Percentiles rank a stretch among this genome's conserved stretches.
Evolutionary conservation across 2,888 invertebrate species (phyloP).

Genomic region (Diarsia brunnea): DNA sequence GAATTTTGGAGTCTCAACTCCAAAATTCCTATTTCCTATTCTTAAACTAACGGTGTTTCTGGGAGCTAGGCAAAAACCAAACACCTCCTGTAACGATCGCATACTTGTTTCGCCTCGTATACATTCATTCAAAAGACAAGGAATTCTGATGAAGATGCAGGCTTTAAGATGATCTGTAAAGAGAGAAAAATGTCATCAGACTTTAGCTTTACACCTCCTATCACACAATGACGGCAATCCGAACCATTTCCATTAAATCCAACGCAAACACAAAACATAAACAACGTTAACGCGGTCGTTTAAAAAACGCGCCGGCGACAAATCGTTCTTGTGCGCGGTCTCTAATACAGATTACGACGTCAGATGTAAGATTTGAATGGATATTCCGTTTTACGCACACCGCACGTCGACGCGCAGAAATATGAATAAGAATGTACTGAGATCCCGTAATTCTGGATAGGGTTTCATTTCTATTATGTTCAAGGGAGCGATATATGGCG

Average conservation of each 20-base stretch:
- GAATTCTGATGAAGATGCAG: too few relatives aligned
- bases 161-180: not conserved
- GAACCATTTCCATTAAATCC: slow-evolving; percentile 14
- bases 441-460: slow-evolving; percentile 1
- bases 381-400: slow-evolving; percentile 44
- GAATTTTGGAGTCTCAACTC: not conserved
- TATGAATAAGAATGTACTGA: slow-evolving; percentile 42
- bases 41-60: too few relatives aligned
- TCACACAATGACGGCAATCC: not conserved
- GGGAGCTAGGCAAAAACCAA: too few relatives aligned
- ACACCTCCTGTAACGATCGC: too few relatives aligned
- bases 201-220: not conserved
- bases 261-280: slow-evolving; percentile 35
- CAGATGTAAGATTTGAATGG: slow-evolving; percentile 51
- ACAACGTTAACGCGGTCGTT: slow-evolving; percentile 36
- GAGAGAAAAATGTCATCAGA: not conserved
- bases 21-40: too few relatives aligned
- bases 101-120: too few relatives aligned
- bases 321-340: slow-evolving; percentile 29
- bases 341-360: slow-evolving; percentile 47
- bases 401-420: slow-evolving; percentile 29
- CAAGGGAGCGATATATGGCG: slow-evolving; percentile 1
- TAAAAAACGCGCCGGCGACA: slow-evolving; percentile 43
- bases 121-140: too few relatives aligned
- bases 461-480: slow-evolving; percentile 47